These are phyloP conservation scores for Dicrostonyx torquatus DNA, from an alignment of 2,797 vertebrate species.

Conservation along the genomic window DNA sequence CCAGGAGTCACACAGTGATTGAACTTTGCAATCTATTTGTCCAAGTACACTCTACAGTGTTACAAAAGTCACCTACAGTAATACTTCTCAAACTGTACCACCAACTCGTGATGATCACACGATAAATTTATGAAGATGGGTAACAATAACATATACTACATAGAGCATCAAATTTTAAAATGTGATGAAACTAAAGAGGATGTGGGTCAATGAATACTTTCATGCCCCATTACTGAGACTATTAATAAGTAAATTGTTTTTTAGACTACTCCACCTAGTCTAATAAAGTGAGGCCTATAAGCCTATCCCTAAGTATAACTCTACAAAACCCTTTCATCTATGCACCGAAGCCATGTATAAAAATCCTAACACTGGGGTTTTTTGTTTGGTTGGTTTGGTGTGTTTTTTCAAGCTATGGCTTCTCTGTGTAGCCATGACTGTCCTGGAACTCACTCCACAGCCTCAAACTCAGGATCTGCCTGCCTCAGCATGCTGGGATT, in stretches of 20 bases:
- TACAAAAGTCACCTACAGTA: neutral
- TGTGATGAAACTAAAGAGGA: slow-evolving; percentile 19
- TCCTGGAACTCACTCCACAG: neutral
- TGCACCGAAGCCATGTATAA: neutral
- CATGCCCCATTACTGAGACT: neutral
- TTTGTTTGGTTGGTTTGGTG: neutral
- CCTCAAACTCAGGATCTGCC: neutral
- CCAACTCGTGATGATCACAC: neutral
- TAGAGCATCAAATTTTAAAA: neutral
- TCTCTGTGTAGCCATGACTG: neutral
- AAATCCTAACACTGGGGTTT: neutral
- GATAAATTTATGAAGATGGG: slow-evolving; percentile 16
- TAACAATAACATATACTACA: neutral
- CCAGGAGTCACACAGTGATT: neutral
- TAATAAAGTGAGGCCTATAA: slow-evolving; percentile 35
- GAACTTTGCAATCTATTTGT: neutral
- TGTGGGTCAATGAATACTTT: neutral
- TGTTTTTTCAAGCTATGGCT: neutral
- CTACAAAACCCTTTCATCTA: neutral
- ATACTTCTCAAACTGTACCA: neutral
- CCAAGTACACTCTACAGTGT: neutral
- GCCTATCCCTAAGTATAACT: neutral
- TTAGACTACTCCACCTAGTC: neutral
- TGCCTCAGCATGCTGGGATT: neutral
- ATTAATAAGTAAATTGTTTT: neutral